phyloP scores from a whole-genome alignment of 2,113 vertebrate genomes.

The Labeo rohita region DNA sequence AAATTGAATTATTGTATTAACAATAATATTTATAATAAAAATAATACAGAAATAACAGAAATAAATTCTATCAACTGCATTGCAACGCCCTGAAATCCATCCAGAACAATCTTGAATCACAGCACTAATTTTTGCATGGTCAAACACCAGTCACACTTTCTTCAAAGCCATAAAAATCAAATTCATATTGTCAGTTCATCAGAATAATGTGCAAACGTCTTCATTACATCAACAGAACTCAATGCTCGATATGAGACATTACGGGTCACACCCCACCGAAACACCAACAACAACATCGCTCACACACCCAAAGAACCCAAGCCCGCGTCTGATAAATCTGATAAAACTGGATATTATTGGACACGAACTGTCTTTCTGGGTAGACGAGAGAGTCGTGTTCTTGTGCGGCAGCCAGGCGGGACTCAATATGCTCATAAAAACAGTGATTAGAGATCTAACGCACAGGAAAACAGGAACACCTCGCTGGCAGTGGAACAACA shows the following conservation, averaged over 20 bases:
- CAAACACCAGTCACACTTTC: not conserved
- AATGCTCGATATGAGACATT: not conserved
- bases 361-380: not conserved
- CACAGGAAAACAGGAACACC: constrained; percentile 42
- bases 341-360: constrained; percentile 16
- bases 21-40: not conserved
- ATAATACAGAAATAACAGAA: not conserved
- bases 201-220: constrained; percentile 1
- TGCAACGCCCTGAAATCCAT: not conserved
- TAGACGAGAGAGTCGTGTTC: not conserved
- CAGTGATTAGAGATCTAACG: constrained; percentile 28
- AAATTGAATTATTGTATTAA: too few species aligned
- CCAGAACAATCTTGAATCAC: not conserved
- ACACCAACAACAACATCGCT: not conserved
- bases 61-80: not conserved
- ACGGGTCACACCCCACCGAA: not conserved
- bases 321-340: not conserved
- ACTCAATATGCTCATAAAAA: constrained; percentile 15
- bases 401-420: not conserved
- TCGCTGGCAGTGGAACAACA: not conserved
- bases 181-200: not conserved
- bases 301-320: not conserved
- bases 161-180: not conserved
- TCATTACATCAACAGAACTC: constrained; percentile 3
- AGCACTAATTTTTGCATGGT: not conserved